Conservation (phyloP, 1,140 invertebrate genomes). For the Drosophila suzukii region DNA sequence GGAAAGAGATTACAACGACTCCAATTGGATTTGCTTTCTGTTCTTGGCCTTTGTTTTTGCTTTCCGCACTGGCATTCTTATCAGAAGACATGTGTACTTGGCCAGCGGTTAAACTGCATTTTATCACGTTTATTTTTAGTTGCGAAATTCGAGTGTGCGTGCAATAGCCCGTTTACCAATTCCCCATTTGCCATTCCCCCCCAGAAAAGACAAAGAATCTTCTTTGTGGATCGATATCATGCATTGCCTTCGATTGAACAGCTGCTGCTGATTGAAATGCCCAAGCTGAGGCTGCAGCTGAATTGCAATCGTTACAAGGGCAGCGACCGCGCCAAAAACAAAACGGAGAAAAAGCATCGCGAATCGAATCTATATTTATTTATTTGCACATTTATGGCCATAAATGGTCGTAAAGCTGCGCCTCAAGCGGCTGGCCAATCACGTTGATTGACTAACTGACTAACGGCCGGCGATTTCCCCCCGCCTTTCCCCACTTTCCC, state of each 20-base stretch:
- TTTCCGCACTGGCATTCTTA: slow-evolving; percentile 17
- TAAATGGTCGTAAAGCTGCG: slow-evolving; percentile 70
- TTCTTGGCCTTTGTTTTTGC: slow-evolving; percentile 27
- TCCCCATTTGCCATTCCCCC: too few species aligned
- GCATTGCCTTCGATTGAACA: slow-evolving; percentile 20
- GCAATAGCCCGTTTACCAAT: slow-evolving; percentile 4
- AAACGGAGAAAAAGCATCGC: slow-evolving; percentile 29
- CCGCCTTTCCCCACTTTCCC: slow-evolving; percentile 4
- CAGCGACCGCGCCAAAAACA: slow-evolving; percentile 69
- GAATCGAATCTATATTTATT: slow-evolving; percentile 47
- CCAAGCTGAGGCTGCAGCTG: neutral
- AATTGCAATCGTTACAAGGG: slow-evolving; percentile 70
- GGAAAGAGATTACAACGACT: slow-evolving; percentile 62
- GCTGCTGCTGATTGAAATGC: slow-evolving; percentile 5
- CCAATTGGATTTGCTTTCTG: slow-evolving; percentile 43
- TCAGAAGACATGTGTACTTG: slow-evolving; percentile 40
- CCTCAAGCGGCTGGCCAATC: slow-evolving; percentile 47
- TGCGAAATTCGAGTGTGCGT: slow-evolving; percentile 59
- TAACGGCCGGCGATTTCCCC: slow-evolving; percentile 35
- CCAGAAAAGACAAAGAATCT: slow-evolving; percentile 31
- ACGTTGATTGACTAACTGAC: slow-evolving; percentile 49
- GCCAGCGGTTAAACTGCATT: slow-evolving; percentile 62
- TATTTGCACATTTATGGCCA: slow-evolving; percentile 54
- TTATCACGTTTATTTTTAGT: slow-evolving; percentile 83
- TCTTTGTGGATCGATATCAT: slow-evolving; percentile 28